Evolutionary conservation across 2,888 invertebrate genomes (phyloP), one percentile per base, ranked within the genome.

Genomic region (Pheosia gnoma): DNA sequence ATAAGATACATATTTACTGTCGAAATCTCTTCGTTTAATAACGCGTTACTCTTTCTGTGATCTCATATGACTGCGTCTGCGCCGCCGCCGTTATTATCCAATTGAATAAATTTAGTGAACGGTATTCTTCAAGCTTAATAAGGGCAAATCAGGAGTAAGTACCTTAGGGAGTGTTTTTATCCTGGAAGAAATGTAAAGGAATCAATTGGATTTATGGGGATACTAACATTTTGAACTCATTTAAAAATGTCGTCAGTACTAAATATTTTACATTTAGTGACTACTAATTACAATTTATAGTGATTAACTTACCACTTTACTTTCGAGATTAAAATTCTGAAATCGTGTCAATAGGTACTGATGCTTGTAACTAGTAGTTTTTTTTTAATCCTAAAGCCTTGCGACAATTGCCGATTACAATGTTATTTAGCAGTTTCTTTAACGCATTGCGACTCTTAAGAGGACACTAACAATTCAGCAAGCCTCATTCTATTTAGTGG

Each of bases 21-120:
- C 47, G 3, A 47, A 47, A 47, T 58, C 55, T 61, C 51, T 36
- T 45, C 37, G 5, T 43, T 59, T 57, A 45, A 59, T 13, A 38
- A 25, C 51, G 37, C 7, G 8, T 36, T 4, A 62, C 67, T 65
- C 61, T 62, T 60, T 59, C 49, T 62, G 58, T 60, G 45, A 59
- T 70, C 66, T 68, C 66, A 63, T n/a, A n/a, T 68, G 70, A 53
- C 60, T 70, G 65, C 70, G 74, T 71, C 70, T 71, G 78, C 78
- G 75, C 80, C 77, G 70, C 66, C 75, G 68, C 69, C 64, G 68
- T 82, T 74, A 84, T 86, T 84, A 86, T 87, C 78, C 87, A 87
- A 87, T 87, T 87, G 85, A 84, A 83, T 79, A 81, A 76, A 86
- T 85, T 84, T 78, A 72, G 78, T 74, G 68, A 71, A 70, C 71